These are phyloP conservation scores for Vulpes lagopus DNA, from an alignment of 2,113 vertebrate species.

Conservation along the genomic window DNA sequence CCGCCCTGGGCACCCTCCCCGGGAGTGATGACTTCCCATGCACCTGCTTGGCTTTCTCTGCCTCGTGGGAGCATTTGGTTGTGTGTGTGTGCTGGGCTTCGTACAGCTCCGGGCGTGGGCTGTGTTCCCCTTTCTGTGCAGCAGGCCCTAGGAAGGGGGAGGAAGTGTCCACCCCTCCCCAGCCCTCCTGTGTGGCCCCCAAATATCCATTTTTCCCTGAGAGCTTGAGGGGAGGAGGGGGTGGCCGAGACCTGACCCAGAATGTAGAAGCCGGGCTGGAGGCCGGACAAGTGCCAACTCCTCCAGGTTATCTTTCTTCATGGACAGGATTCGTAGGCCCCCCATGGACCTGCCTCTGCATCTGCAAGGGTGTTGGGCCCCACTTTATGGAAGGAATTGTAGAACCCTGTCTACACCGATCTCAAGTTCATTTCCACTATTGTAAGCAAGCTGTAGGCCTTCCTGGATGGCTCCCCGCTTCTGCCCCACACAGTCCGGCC, in stretches of 20 bases:
- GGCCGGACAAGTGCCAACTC: too few species aligned
- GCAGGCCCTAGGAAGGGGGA: background rate
- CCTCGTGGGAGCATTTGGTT: background rate
- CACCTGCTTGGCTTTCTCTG: background rate
- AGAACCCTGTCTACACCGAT: background rate
- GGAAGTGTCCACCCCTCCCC: background rate
- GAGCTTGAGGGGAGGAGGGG: background rate
- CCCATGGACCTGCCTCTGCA: background rate
- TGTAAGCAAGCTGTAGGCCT: background rate
- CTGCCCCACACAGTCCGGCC: background rate
- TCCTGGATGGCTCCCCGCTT: background rate
- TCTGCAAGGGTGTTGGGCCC: background rate
- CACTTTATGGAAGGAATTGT: background rate
- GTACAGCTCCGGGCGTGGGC: background rate
- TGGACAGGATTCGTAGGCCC: background rate
- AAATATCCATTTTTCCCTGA: background rate
- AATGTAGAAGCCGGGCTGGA: background rate
- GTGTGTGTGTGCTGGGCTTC: background rate
- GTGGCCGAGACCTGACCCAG: too few species aligned
- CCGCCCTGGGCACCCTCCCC: accelerated
- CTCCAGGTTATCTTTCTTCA: background rate
- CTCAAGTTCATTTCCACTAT: background rate
- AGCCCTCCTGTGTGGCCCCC: background rate
- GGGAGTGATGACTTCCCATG: background rate
- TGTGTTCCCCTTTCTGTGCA: background rate